Percentiles rank a stretch among this genome's conserved stretches.
These are phyloP conservation scores for Eupsittula cactorum DNA, from an alignment of 2,113 vertebrate species.

Conservation along the genomic window DNA sequence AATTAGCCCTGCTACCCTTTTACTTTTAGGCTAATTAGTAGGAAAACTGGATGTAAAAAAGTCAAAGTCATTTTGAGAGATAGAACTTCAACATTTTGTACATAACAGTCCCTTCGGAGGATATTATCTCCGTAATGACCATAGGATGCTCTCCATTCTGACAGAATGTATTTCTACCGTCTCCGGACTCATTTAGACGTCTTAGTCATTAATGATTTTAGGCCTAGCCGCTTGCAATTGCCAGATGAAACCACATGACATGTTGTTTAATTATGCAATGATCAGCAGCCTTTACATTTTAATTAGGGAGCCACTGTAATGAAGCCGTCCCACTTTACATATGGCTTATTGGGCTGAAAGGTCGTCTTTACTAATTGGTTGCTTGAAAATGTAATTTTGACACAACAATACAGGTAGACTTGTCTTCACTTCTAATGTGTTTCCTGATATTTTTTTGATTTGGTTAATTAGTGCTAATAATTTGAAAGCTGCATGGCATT, in stretches of 20 bases:
- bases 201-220: conserved; percentile 53
- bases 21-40: conserved; percentile 75
- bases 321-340: conserved; percentile 66
- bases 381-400: conserved; percentile 74
- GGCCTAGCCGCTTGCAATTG: conserved; percentile 41
- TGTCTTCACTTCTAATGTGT: conserved; percentile 61
- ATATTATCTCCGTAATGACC: conserved; percentile 67
- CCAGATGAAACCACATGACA: conserved; percentile 62
- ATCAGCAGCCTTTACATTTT: conserved; percentile 83
- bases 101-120: conserved; percentile 55
- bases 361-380: conserved; percentile 78
- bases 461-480: conserved; percentile 81
- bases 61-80: conserved; percentile 58
- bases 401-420: conserved; percentile 65
- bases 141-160: conserved; percentile 31
- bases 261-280: conserved; percentile 79
- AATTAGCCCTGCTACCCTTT: conserved; percentile 73
- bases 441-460: conserved; percentile 74
- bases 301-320: conserved; percentile 77
- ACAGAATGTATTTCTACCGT: conserved; percentile 17
- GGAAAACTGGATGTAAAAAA: conserved; percentile 62
- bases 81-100: conserved; percentile 34
- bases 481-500: conserved; percentile 71
- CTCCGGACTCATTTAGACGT: conserved; percentile 56
- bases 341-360: conserved; percentile 64